These are phyloP conservation scores for Mormyrus hasselquistii DNA, from an alignment of 2,797 vertebrate genomes.

Conservation along the genomic window DNA sequence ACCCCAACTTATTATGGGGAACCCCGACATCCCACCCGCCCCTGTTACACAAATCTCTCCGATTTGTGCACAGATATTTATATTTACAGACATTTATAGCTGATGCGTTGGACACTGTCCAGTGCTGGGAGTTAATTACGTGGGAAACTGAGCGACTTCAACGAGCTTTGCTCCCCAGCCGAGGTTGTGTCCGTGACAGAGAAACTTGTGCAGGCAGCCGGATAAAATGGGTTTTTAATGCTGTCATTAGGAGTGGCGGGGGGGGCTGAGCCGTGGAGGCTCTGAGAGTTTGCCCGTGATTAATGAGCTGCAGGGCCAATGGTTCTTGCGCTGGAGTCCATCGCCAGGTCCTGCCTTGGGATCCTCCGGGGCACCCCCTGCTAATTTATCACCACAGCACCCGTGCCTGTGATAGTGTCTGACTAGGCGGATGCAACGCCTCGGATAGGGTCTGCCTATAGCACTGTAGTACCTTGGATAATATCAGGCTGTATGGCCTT, in stretches of 20 bases:
- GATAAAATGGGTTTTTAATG: constrained; percentile 19
- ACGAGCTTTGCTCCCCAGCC: background rate
- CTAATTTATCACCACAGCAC: background rate
- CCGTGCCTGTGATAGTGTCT: background rate
- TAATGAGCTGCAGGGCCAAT: constrained; percentile 14
- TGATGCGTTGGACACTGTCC: background rate
- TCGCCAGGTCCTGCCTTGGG: background rate
- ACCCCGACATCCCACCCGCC: background rate
- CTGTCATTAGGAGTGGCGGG: background rate
- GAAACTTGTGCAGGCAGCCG: background rate
- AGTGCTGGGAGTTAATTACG: background rate
- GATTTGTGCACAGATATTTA: background rate
- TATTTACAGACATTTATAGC: background rate
- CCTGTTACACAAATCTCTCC: background rate
- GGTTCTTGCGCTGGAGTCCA: background rate
- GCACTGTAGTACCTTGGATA: background rate
- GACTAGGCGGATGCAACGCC: background rate
- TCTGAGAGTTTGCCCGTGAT: constrained; percentile 20
- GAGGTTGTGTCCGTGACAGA: constrained; percentile 1
- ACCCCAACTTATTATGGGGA: background rate
- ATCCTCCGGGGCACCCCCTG: background rate
- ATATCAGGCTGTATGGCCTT: background rate
- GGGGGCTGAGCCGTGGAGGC: background rate
- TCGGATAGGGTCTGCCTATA: background rate
- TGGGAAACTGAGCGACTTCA: background rate